These are phyloP conservation scores for Ciconia maguari DNA, from an alignment of 2,113 vertebrate genomes.

Conservation along the genomic window DNA sequence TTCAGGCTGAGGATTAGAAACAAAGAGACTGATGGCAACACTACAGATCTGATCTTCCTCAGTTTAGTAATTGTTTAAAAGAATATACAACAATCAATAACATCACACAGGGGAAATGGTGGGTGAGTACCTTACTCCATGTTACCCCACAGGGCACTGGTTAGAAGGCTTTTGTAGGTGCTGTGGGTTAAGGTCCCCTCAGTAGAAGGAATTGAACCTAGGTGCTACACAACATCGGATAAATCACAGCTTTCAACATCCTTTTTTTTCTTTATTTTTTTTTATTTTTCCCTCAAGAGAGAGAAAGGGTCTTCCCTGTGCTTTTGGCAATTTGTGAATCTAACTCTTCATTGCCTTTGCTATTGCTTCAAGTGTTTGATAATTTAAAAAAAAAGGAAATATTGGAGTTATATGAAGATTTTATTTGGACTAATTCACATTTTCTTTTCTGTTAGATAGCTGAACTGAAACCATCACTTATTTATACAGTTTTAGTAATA, in stretches of 20 bases:
- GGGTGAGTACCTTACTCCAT: neutral
- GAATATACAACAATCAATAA: neutral
- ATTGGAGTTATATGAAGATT: neutral
- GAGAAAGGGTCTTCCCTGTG: neutral
- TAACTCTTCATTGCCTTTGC: neutral
- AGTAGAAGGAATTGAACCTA: neutral
- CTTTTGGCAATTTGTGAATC: neutral
- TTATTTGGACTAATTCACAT: neutral
- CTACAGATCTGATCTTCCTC: neutral
- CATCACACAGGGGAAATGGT: neutral
- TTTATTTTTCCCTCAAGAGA: neutral
- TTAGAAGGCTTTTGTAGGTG: neutral
- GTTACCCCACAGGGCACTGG: neutral
- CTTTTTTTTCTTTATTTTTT: neutral
- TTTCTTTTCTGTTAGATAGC: neutral
- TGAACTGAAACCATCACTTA: neutral
- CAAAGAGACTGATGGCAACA: neutral
- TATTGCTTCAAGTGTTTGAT: neutral
- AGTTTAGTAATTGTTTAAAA: neutral
- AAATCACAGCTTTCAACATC: neutral
- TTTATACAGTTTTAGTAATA: neutral
- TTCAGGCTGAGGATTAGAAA: neutral
- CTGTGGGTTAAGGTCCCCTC: neutral
- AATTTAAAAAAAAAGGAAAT: neutral
- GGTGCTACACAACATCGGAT: neutral